phyloP scores from a whole-genome alignment of 2,113 vertebrate genomes.

The Rostratula benghalensis region DNA sequence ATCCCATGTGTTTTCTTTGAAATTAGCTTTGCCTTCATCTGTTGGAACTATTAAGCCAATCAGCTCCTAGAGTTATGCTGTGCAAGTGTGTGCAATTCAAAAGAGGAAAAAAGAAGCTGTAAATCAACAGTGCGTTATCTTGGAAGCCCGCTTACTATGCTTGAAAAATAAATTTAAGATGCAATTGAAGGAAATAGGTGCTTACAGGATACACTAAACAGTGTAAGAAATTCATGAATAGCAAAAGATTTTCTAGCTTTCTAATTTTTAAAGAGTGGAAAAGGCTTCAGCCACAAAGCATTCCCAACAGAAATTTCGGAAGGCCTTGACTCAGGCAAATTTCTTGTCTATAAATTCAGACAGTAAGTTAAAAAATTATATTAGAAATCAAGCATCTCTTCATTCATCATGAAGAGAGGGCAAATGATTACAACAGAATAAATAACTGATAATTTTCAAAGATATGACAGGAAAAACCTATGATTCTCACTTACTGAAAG shows the following conservation, averaged over 20 bases:
- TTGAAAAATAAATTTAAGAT: neutral
- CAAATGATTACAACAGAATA: neutral
- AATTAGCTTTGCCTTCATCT: conserved; percentile 53
- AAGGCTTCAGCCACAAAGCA: neutral
- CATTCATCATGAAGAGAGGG: neutral
- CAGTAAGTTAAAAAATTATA: neutral
- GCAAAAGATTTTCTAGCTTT: neutral
- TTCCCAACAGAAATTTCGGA: neutral
- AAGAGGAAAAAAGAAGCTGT: neutral
- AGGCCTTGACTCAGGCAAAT: neutral
- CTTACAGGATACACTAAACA: neutral
- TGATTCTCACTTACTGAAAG: neutral
- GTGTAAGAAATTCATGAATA: neutral
- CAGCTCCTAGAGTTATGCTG: neutral
- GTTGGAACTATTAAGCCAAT: neutral
- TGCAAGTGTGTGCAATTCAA: neutral
- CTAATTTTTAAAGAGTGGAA: neutral
- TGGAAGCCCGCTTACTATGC: neutral
- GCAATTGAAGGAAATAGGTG: neutral
- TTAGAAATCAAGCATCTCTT: neutral
- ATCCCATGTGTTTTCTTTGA: conserved; percentile 45
- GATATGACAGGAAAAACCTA: neutral
- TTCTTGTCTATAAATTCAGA: neutral
- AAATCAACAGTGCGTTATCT: neutral
- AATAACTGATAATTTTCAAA: neutral